Evolutionary conservation across 1,140 invertebrate genomes (phyloP).

Genomic region (Philotrypesis tridentata): DNA sequence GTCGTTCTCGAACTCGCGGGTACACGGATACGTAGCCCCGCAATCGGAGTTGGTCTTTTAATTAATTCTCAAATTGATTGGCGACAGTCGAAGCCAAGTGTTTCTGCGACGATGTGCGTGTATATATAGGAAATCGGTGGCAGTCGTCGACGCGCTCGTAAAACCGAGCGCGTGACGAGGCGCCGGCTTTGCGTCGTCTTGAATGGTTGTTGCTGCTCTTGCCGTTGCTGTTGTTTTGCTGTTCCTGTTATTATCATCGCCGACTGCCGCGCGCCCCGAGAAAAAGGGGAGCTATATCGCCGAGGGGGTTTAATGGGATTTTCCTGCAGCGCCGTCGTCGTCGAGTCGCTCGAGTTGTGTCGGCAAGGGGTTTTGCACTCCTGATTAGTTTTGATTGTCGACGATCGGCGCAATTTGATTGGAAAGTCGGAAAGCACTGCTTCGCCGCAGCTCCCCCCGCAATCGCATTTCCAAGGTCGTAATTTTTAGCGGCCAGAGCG

Average conservation of each 20-base stretch:
- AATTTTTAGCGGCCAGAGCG: too few species aligned
- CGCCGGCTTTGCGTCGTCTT: background rate
- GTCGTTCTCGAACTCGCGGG: too few species aligned
- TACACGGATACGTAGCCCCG: background rate
- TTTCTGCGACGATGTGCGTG: too few species aligned
- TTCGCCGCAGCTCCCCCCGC: too few species aligned
- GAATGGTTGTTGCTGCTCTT: background rate
- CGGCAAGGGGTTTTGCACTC: background rate
- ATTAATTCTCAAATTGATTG: background rate
- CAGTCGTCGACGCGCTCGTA: background rate
- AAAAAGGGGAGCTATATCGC: background rate
- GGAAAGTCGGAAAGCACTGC: background rate
- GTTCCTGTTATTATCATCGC: too few species aligned
- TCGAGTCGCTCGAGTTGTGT: background rate
- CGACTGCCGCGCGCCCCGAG: too few species aligned
- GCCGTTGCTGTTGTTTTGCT: conserved; percentile 29
- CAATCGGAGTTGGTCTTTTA: background rate
- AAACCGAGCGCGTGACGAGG: background rate
- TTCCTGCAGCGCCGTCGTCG: background rate
- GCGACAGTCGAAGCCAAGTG: background rate
- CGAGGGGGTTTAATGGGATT: conserved; percentile 29
- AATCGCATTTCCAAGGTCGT: too few species aligned
- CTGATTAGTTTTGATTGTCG: conserved; percentile 12
- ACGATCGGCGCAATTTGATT: conserved; percentile 15
- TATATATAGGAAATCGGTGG: too few species aligned